Evolutionary conservation across 2,888 invertebrate genomes (phyloP).

Genomic region (Nemotelus pantherinus): DNA sequence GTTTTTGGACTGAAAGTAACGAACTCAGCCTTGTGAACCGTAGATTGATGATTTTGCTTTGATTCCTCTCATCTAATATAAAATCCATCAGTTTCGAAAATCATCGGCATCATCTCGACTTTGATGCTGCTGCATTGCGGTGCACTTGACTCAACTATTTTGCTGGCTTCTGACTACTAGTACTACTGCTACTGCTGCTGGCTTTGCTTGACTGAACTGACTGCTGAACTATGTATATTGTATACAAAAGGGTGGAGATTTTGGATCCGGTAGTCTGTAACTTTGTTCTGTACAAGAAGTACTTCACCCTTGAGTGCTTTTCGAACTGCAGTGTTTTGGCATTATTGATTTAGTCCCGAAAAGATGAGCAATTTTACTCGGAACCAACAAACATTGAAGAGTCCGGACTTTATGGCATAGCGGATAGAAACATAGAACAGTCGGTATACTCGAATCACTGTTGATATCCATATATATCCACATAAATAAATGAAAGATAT

Average conservation of each 20-base stretch:
- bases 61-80: constrained; percentile 19
- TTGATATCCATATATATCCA: no score
- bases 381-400: background rate
- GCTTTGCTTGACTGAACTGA: background rate
- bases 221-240: background rate
- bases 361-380: constrained; percentile 26
- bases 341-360: constrained; percentile 29
- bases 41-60: background rate
- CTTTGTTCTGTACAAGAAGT: constrained; percentile 25
- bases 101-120: constrained; percentile 15
- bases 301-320: constrained; percentile 36
- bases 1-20: constrained; percentile 1
- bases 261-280: constrained; percentile 10
- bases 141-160: constrained; percentile 35
- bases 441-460: no score
- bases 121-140: constrained; percentile 31
- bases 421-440: no score
- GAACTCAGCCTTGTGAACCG: background rate
- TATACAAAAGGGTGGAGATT: background rate
- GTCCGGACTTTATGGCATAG: background rate
- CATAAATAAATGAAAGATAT: no score
- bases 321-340: constrained; percentile 38
- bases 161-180: background rate
- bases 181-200: background rate
- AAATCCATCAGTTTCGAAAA: constrained; percentile 34